These are phyloP conservation scores for Sebastes aleutianus DNA, from an alignment of 2,797 vertebrate genomes.

Conservation along the genomic window DNA sequence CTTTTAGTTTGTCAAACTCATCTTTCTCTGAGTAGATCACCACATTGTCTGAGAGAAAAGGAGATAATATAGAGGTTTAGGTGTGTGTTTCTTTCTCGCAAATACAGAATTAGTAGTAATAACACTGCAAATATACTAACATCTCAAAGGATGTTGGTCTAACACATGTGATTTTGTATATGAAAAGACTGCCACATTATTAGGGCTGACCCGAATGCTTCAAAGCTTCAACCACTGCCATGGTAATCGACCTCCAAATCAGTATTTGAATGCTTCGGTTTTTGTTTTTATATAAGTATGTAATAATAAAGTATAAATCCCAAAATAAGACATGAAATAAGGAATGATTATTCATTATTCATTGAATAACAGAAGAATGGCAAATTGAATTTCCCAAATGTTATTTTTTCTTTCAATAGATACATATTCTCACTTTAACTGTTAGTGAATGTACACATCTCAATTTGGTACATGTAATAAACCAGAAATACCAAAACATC, in stretches of 20 bases:
- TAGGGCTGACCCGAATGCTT: too few species aligned
- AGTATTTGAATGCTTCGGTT: too few species aligned
- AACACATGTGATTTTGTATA: not conserved
- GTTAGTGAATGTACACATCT: not conserved
- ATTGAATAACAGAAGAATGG: not conserved
- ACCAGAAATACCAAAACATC: not conserved
- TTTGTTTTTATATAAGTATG: too few species aligned
- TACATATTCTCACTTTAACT: not conserved
- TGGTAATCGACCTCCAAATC: too few species aligned
- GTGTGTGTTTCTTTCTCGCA: not conserved
- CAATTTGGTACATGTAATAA: not conserved
- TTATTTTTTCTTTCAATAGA: not conserved
- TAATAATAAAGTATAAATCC: too few species aligned
- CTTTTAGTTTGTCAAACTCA: conserved; percentile 96
- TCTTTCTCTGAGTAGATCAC: conserved; percentile 97
- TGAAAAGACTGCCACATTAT: not conserved
- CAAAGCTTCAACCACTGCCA: too few species aligned
- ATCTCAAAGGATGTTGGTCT: not conserved
- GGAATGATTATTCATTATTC: too few species aligned
- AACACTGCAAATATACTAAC: not conserved
- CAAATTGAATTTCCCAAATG: too few species aligned
- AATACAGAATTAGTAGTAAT: not conserved
- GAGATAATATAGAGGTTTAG: not conserved
- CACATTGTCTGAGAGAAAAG: conserved; percentile 84
- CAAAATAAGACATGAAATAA: too few species aligned